Evolutionary conservation across 2,113 vertebrate species (phyloP), one percentile per base, ranked within the genome.

Genomic region (Dipodomys spectabilis): DNA sequence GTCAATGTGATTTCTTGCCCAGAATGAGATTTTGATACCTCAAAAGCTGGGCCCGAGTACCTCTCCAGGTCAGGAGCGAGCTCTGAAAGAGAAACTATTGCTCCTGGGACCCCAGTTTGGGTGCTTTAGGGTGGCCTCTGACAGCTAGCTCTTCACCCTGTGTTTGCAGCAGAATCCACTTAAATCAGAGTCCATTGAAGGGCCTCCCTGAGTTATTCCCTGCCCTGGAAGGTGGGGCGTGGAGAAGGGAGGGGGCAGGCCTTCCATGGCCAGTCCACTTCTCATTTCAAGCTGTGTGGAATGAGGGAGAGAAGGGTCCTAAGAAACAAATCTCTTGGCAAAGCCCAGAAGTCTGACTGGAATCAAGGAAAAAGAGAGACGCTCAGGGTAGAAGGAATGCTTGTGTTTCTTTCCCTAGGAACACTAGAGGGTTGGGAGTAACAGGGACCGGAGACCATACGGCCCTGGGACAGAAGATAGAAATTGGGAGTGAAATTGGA

Each of bases 11-110:
- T 35, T 57, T 32, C 67, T 80, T 75, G 60, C 35, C 86, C 91
- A 15, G 30, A 25, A 23, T 28, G 86, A 86, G 83, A 80, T 72
- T 45, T 45, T 62, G 68, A 82, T 93, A 95, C 75, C 93, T 95
- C 83, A 81, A 22, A 88, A 9, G 16, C 86, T 79, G 82, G 35
- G 85, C 57, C 15, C 10, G 68, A 86, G 28, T 15, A 82, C 64
- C 16, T 73, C 82, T 68, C 65, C 27, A 5, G n/a, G 64, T 80
- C 67, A 45, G 60, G 9, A 28, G 86, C 28, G 35, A 84, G 69
- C 9, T 91, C 71, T 7, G 27, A 22, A 23, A 28, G 22, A 93
- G 78, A 68, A 75, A 32, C 84, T 71, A 6, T 16, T 35, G 95
- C 65, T 20, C 16, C 0, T 28, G 68, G 7, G 44, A 83, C 72